These are phyloP conservation scores for Tortricodes alternella DNA, from an alignment of 2,888 invertebrate genomes.

Conservation along the genomic window DNA sequence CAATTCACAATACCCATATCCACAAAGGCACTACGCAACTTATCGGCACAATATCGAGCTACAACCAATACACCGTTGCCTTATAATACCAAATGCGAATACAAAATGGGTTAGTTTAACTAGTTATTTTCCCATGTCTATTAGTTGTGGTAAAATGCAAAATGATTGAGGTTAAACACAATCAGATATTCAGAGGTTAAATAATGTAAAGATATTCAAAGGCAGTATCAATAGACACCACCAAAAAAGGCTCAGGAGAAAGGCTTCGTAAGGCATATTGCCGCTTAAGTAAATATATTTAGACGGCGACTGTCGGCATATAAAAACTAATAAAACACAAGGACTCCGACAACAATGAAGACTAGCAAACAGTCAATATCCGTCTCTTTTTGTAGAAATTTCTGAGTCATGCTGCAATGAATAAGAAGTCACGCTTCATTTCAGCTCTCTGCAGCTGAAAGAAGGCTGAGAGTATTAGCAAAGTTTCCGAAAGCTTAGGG, in stretches of 20 bases:
- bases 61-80: slow-evolving; percentile 52
- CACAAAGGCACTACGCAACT: slow-evolving; percentile 51
- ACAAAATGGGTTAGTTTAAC: slow-evolving; percentile 47
- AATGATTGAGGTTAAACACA: slow-evolving; percentile 31
- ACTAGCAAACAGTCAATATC: slow-evolving; percentile 5
- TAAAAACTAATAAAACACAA: slow-evolving; percentile 3
- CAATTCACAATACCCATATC: slow-evolving; percentile 50
- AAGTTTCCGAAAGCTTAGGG: too few species aligned
- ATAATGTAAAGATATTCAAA: slow-evolving; percentile 1
- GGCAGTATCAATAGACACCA: neutral
- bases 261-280: neutral
- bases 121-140: slow-evolving; percentile 60
- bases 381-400: slow-evolving; percentile 1
- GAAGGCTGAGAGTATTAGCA: too few species aligned
- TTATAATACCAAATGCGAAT: slow-evolving; percentile 59
- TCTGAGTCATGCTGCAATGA: slow-evolving; percentile 13
- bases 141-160: slow-evolving; percentile 42
- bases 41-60: slow-evolving; percentile 52
- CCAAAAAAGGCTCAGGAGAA: neutral
- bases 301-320: neutral
- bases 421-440: slow-evolving; percentile 5
- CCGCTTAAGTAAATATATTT: neutral
- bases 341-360: slow-evolving; percentile 2
- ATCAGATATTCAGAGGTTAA: slow-evolving; percentile 31
- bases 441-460: too few species aligned